Evolutionary conservation across 2,888 invertebrate genomes (phyloP), one percentile per base, ranked within the genome.

Genomic region (Carpatolechia fugitivella): DNA sequence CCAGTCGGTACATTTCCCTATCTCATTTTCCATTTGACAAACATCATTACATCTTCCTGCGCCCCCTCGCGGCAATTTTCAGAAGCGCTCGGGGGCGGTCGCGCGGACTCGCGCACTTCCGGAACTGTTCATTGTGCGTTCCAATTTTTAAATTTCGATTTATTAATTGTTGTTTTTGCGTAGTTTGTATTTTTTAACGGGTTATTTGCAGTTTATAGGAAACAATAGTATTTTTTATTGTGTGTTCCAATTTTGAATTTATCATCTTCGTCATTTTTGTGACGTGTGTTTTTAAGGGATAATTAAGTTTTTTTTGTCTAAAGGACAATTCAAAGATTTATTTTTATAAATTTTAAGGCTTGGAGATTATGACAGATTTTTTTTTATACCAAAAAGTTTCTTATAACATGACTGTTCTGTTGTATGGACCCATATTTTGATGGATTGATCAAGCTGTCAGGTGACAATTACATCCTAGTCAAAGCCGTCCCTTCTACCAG

Each of bases 11-110:
- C 85, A 83, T 86, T 87, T 89, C 89, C 89, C 90, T 90, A 89
- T 89, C 89, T 88, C 87, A 89, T 90, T 90, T 90, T 89, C 89
- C 89, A 89, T 90, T 89, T 89, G 89, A 88, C 90, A 89, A 87
- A 87, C 90, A 88, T 88, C 89, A 89, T 87, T 89, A 88, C 86
- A 82, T 83, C 82, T 85, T 86, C 86, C 87, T 81, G 82, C 72
- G 74, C 79, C 80, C 66, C 81, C 78, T 77, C 75, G 71, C 73
- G 74, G 68, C 73, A 77, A 77, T 78, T 76, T 78, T 79, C 77
- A 79, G 78, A 72, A 72, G 78, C 76, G 73, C 73, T 80, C 79
- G 80, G 75, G 68, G 55, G 71, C 71, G 71, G 70, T 80, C 82
- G 82, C 74, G 72, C 46, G 46, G 46, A 30, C n/a, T 30, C 30